Conservation (phyloP, 2,888 invertebrate genomes). For the Yponomeuta plumbellus region DNA sequence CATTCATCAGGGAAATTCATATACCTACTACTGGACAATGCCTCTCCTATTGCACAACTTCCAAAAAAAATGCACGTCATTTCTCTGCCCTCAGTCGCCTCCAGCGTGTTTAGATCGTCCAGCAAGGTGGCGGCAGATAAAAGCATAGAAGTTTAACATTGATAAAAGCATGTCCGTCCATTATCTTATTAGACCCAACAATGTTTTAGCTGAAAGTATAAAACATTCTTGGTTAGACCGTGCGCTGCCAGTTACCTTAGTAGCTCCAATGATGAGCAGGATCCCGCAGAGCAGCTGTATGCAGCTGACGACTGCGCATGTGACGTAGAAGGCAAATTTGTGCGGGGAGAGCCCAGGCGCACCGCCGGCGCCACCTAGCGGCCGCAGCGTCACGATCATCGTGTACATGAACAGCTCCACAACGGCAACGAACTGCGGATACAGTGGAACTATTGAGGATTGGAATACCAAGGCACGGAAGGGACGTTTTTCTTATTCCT, state of each 20-base stretch:
- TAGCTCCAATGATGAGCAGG: constrained; percentile 55
- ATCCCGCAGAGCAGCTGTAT: constrained; percentile 52
- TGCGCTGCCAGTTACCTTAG: constrained; percentile 38
- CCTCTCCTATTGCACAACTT: no score
- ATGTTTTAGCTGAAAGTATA: no score
- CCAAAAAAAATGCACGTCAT: no score
- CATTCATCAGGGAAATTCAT: no score
- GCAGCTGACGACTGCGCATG: constrained; percentile 51
- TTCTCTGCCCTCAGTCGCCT: no score
- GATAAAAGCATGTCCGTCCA: no score
- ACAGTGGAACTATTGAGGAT: neutral
- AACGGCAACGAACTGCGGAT: constrained; percentile 53
- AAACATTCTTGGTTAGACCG: no score
- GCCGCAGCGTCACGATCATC: constrained; percentile 54
- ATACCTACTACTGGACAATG: no score
- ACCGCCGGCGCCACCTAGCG: constrained; percentile 36
- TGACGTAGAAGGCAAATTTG: constrained; percentile 40
- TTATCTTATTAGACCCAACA: no score
- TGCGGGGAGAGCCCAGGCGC: constrained; percentile 42
- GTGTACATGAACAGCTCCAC: constrained; percentile 51
- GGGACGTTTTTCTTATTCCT: neutral
- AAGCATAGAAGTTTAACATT: no score
- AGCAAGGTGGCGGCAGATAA: no score
- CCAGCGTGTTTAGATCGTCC: no score
- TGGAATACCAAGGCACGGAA: neutral